phyloP scores from a whole-genome alignment of 2,113 vertebrate species.

The Theristicus caerulescens region DNA sequence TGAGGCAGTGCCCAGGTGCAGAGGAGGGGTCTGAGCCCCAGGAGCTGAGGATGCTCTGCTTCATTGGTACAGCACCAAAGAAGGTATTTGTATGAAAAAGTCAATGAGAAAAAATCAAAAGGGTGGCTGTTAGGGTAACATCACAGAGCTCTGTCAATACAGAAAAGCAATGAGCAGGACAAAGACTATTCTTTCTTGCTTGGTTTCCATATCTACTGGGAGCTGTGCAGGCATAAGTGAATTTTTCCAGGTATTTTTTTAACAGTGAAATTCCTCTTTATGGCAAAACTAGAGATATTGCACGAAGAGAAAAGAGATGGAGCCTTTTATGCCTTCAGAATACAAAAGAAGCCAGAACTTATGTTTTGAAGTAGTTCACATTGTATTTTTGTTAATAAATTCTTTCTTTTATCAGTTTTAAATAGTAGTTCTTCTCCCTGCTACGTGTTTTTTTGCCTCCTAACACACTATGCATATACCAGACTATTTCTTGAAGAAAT shows the following conservation, averaged over 20 bases:
- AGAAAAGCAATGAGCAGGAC: background rate
- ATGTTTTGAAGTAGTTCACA: background rate
- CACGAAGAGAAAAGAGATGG: background rate
- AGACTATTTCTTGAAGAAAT: background rate
- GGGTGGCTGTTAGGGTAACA: background rate
- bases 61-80: background rate
- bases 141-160: background rate
- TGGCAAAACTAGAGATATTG: background rate
- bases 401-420: background rate
- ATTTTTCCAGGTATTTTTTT: background rate
- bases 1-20: background rate
- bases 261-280: background rate
- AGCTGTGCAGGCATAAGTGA: background rate
- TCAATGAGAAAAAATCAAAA: background rate
- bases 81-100: background rate
- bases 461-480: background rate
- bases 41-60: background rate
- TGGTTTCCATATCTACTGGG: background rate
- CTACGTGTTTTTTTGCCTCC: background rate
- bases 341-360: background rate
- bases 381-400: background rate
- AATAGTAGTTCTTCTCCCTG: background rate
- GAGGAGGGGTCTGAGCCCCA: background rate
- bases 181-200: background rate
- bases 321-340: background rate